Evolutionary conservation across 2,113 vertebrate species (phyloP).

Genomic region (Tricholaema leucomelas): DNA sequence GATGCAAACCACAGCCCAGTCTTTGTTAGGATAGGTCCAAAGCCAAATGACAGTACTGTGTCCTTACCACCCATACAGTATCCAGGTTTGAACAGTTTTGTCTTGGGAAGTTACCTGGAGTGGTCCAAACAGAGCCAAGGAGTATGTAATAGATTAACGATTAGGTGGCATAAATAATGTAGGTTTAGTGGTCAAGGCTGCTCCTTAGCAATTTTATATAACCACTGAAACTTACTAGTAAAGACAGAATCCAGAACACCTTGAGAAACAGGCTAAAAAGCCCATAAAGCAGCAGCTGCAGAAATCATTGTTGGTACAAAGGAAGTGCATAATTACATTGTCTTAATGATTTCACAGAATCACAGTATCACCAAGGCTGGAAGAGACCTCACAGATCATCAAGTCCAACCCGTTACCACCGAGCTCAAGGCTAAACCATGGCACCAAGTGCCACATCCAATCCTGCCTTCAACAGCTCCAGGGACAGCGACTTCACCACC

Average conservation of each 20-base stretch:
- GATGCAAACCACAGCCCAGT: not conserved
- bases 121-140: not conserved
- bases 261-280: not conserved
- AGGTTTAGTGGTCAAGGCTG: not conserved
- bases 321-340: not conserved
- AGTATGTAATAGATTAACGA: not conserved
- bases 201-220: not conserved
- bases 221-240: not conserved
- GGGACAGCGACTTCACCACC: too few species aligned
- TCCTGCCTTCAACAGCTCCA: too few species aligned
- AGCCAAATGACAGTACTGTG: not conserved
- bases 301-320: not conserved
- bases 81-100: rapidly evolving
- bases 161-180: not conserved
- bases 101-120: not conserved
- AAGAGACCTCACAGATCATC: too few species aligned
- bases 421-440: too few species aligned
- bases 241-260: not conserved
- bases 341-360: not conserved
- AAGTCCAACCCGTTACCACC: too few species aligned
- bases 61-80: not conserved
- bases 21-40: not conserved
- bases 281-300: not conserved
- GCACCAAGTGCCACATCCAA: too few species aligned
- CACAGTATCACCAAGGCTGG: too few species aligned